These are phyloP conservation scores for Sorex fumeus DNA, from an alignment of 2,113 vertebrate species.

Conservation along the genomic window DNA sequence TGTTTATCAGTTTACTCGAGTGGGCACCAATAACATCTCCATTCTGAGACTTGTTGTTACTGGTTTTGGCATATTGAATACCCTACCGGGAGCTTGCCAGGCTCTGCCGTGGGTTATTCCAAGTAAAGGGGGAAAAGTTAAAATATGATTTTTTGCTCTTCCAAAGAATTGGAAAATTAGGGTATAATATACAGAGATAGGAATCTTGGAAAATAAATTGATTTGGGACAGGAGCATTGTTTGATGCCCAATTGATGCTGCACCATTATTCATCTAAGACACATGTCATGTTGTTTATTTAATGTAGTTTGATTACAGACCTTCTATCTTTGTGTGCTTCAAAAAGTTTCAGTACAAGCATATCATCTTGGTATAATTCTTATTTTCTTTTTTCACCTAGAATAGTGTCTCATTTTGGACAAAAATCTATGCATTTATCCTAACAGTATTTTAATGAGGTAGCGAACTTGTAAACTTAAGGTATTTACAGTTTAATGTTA, in stretches of 20 bases:
- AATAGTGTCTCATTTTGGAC: not conserved
- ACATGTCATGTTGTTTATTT: not conserved
- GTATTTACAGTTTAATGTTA: slow-evolving; percentile 19
- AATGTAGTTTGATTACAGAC: not conserved
- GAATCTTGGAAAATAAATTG: not conserved
- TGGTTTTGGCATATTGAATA: no score
- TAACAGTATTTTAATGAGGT: not conserved
- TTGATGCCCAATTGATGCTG: not conserved
- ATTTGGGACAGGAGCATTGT: not conserved
- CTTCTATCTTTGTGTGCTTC: not conserved
- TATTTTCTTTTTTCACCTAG: not conserved
- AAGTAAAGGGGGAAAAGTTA: not conserved
- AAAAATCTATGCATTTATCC: not conserved
- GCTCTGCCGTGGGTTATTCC: no score
- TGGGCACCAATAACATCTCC: no score
- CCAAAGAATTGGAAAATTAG: not conserved
- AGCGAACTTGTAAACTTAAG: no score
- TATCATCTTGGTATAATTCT: not conserved
- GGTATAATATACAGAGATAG: not conserved
- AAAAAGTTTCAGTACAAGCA: not conserved
- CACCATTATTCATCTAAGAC: no score
- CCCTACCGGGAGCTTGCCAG: no score
- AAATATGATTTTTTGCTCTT: not conserved
- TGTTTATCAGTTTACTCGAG: no score
- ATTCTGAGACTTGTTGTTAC: no score